A percentile compares a stretch with the other conserved stretches of the same genome.
These are phyloP conservation scores for Meloidogyne hapla DNA, from an alignment of 1,140 invertebrate species.

Conservation along the genomic window DNA sequence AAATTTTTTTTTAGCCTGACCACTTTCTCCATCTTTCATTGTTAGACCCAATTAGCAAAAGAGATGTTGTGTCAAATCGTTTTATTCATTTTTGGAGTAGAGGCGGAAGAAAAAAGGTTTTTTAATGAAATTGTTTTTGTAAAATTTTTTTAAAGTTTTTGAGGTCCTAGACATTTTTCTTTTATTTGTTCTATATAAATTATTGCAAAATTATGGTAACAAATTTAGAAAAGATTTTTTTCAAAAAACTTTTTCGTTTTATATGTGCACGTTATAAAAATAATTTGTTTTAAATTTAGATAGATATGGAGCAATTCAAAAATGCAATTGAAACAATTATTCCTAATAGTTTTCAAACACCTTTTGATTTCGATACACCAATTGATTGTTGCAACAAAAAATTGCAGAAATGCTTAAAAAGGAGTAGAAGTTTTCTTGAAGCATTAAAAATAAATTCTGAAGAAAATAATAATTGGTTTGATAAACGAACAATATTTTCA, in stretches of 20 bases:
- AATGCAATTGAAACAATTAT: neutral
- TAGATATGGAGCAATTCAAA: neutral
- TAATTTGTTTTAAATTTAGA: neutral
- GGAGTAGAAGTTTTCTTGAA: neutral
- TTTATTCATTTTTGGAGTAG: conserved; percentile 2
- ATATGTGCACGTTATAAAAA: no score
- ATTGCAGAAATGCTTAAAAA: neutral
- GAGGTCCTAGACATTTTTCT: neutral
- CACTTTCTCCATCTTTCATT: neutral
- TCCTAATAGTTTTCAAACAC: neutral
- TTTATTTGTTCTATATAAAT: no score
- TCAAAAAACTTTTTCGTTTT: no score
- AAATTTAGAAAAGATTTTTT: no score
- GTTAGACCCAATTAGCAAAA: neutral
- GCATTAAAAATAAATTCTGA: neutral
- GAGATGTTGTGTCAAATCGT: conserved; percentile 5
- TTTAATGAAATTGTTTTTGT: neutral
- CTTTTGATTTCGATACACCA: neutral
- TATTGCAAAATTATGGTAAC: no score
- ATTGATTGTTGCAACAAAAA: neutral
- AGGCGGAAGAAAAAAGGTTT: neutral
- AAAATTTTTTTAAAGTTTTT: neutral
- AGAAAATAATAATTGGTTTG: neutral
- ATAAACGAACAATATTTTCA: conserved; percentile 6
- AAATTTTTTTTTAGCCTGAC: neutral